Evolutionary conservation across 1,140 invertebrate species (phyloP).

Genomic region (Sarcophaga peregrina): DNA sequence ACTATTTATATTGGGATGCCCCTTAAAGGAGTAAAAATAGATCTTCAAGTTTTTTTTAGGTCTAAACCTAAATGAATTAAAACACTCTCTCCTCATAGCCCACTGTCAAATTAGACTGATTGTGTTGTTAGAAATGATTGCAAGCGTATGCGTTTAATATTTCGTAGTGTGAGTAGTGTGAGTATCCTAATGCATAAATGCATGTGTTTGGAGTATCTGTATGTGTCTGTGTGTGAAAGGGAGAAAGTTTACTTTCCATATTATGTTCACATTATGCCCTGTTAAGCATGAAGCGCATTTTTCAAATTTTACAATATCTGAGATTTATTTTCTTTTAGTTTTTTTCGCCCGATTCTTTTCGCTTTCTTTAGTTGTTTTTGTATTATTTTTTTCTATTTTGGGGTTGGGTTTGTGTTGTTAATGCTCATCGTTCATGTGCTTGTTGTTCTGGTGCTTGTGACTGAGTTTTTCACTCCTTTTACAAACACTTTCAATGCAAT

Average conservation of each 20-base stretch:
- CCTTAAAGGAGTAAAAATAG: too few species aligned
- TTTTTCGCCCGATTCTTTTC: background rate
- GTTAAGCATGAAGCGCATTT: conserved; percentile 24
- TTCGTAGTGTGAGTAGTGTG: too few species aligned
- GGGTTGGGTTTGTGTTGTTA: background rate
- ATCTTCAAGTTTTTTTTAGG: too few species aligned
- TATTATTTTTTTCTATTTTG: background rate
- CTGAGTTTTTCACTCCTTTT: conserved; percentile 5
- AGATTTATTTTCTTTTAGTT: background rate
- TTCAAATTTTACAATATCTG: background rate
- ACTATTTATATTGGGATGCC: too few species aligned
- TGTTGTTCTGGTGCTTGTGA: background rate
- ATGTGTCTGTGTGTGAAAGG: background rate
- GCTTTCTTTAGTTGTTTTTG: background rate
- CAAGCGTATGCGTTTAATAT: background rate
- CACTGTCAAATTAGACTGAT: too few species aligned
- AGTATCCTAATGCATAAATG: too few species aligned
- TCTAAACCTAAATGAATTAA: too few species aligned
- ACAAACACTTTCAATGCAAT: conserved; percentile 10
- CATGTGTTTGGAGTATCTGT: background rate
- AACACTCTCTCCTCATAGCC: too few species aligned
- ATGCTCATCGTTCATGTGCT: background rate
- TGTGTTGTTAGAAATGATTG: background rate
- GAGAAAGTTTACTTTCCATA: background rate
- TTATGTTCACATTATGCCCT: conserved; percentile 17